Conservation (phyloP, 2,888 invertebrate species). For the Volucella bombylans region DNA sequence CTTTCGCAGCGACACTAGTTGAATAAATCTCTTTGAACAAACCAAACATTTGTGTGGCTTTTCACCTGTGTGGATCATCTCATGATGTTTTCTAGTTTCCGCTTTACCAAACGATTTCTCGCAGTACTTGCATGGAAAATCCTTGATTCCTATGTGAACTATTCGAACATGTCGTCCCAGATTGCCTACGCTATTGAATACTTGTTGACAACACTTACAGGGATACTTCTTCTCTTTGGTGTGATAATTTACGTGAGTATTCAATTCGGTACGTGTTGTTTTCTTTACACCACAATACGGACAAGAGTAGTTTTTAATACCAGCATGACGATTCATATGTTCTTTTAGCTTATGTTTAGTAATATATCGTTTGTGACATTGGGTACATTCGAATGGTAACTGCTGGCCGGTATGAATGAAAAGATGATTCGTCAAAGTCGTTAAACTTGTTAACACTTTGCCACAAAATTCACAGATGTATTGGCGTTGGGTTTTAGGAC, state of each 20-base stretch:
- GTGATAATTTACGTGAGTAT: slow-evolving; percentile 80
- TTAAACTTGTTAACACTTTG: slow-evolving; percentile 80
- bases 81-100: slow-evolving; percentile 81
- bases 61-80: slow-evolving; percentile 81
- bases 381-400: slow-evolving; percentile 80
- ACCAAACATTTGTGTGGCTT: slow-evolving; percentile 80
- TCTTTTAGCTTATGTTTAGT: slow-evolving; percentile 81
- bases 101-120: slow-evolving; percentile 81
- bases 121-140: slow-evolving; percentile 80
- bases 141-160: slow-evolving; percentile 81
- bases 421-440: slow-evolving; percentile 80
- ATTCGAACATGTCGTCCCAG: slow-evolving; percentile 80
- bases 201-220: slow-evolving; percentile 80
- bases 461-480: slow-evolving; percentile 81
- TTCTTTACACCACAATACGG: slow-evolving; percentile 81
- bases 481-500: slow-evolving; percentile 76
- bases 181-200: slow-evolving; percentile 80
- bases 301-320: slow-evolving; percentile 81
- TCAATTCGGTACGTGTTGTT: slow-evolving; percentile 80
- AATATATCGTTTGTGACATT: slow-evolving; percentile 80
- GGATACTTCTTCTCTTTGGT: slow-evolving; percentile 81
- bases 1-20: slow-evolving; percentile 79
- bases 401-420: slow-evolving; percentile 80
- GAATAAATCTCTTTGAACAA: slow-evolving; percentile 80
- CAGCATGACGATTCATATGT: slow-evolving; percentile 81